These are phyloP conservation scores for Brachypodius melanocephalos DNA, from an alignment of 2,113 vertebrate genomes.

Conservation along the genomic window DNA sequence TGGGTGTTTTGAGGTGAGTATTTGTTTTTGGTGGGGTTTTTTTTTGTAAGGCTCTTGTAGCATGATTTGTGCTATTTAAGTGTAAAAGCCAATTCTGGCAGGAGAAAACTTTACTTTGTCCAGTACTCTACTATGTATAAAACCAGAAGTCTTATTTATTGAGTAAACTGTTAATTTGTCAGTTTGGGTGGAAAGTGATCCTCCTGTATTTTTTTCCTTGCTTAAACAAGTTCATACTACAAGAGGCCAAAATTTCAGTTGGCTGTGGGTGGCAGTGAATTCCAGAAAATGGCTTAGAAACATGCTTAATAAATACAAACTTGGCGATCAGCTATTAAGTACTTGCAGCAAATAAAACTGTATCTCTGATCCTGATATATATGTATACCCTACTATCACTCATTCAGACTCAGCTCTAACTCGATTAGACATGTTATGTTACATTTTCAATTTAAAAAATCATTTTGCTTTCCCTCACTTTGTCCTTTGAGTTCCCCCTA, in stretches of 20 bases:
- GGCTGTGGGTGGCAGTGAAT: background rate
- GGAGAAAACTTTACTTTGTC: background rate
- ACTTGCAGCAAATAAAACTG: background rate
- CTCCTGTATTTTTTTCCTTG: background rate
- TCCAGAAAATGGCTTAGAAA: background rate
- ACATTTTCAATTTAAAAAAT: background rate
- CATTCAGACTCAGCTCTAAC: background rate
- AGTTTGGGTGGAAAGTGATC: background rate
- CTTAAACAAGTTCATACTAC: background rate
- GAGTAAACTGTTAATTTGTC: background rate
- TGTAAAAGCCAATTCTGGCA: background rate
- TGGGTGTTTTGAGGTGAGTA: rapidly evolving
- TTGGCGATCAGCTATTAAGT: background rate
- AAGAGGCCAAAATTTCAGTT: background rate
- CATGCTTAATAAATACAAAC: background rate
- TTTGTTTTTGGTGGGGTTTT: background rate
- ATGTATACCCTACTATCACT: background rate
- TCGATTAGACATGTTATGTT: background rate
- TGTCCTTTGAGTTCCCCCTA: background rate
- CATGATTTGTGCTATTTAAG: background rate
- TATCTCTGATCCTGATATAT: background rate
- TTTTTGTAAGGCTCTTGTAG: background rate
- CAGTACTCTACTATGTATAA: background rate
- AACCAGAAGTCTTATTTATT: background rate
- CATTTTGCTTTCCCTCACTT: background rate